Evolutionary conservation across 2,797 vertebrate genomes (phyloP), one percentile per base, ranked within the genome.

Genomic region (Anguilla obscura): DNA sequence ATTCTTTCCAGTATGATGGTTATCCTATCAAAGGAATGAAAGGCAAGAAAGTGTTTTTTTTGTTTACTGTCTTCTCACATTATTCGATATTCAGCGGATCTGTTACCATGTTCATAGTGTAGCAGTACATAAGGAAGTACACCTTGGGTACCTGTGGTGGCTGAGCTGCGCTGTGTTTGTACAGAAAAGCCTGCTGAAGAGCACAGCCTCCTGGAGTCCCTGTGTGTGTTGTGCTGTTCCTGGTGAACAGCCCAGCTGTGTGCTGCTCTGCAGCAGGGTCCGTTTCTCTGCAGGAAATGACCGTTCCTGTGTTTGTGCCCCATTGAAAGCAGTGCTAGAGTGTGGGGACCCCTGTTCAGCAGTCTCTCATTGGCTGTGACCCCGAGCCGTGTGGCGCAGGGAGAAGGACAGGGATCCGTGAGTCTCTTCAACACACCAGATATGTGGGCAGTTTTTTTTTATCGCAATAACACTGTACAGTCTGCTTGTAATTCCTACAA

Each of bases 401-500:
- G 27, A 85, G 30, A 30, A 36, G 50, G 54, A 63, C 79, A 79
- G 87, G 87, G 94, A 92, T 94, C 93, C 91, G 93, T 93, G 93
- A 92, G 94, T 92, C 92, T 95, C 90, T 93, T 92, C 92, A 90
- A 36, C 54, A 92, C 91, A 33, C 94, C 93, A 95, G 94, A 4
- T 87, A 91, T 91, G 93, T 76, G 89, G 90, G 63, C 83, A 85
- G 89, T 95, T 96, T 90, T 36, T n/a, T 80, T 36, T 80, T 36
- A 56, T 54, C 96, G 96, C 96, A 96, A 94, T 96, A 96, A 94
- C 93, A 96, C 92, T 98, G 98, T 98, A 98, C 97, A 96, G 95
- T 96, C 97, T 95, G 97, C 97, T 98, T 98, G 97, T 98, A 97
- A 97, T 96, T 97, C 96, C 94, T 95, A 93, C 93, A 95, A 91